Conservation (phyloP, 2,888 invertebrate species). For the Agrotis clavis region DNA sequence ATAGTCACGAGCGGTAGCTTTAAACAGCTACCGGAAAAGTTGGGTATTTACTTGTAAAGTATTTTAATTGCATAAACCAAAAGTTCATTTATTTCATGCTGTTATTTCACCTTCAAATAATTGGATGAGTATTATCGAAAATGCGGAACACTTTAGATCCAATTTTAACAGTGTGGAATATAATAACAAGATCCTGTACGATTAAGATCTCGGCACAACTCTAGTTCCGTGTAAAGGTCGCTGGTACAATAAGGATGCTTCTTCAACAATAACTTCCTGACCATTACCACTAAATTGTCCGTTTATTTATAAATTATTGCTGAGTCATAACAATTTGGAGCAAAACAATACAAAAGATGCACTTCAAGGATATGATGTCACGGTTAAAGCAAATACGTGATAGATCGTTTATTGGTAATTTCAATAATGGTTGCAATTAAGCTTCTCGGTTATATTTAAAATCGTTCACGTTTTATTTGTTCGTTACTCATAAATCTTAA, state of each 20-base stretch:
- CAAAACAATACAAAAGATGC: slow-evolving; percentile 57
- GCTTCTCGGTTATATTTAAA: slow-evolving; percentile 54
- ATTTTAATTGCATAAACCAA: not conserved
- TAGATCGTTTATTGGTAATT: slow-evolving; percentile 61
- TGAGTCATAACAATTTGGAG: slow-evolving; percentile 64
- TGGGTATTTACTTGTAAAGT: not conserved
- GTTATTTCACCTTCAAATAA: slow-evolving; percentile 37
- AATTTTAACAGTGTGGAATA: slow-evolving; percentile 46
- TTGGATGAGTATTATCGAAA: slow-evolving; percentile 38
- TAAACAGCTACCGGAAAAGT: slow-evolving; percentile 3
- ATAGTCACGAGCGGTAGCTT: not conserved
- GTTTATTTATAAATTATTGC: slow-evolving; percentile 55
- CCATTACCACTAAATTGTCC: slow-evolving; percentile 54
- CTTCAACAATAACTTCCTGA: slow-evolving; percentile 69
- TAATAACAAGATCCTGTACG: slow-evolving; percentile 70
- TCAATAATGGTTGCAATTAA: slow-evolving; percentile 57
- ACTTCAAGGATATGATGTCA: slow-evolving; percentile 64
- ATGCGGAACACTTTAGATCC: slow-evolving; percentile 57
- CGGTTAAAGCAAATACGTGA: slow-evolving; percentile 62
- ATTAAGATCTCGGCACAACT: slow-evolving; percentile 75
- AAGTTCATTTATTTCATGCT: not conserved
- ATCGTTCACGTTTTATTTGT: slow-evolving; percentile 57
- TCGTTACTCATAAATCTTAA: slow-evolving; percentile 30
- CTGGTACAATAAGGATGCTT: slow-evolving; percentile 79
- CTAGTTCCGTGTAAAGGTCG: slow-evolving; percentile 82